Conservation (phyloP, 1,140 invertebrate species). For the Drosophila mauritiana region DNA sequence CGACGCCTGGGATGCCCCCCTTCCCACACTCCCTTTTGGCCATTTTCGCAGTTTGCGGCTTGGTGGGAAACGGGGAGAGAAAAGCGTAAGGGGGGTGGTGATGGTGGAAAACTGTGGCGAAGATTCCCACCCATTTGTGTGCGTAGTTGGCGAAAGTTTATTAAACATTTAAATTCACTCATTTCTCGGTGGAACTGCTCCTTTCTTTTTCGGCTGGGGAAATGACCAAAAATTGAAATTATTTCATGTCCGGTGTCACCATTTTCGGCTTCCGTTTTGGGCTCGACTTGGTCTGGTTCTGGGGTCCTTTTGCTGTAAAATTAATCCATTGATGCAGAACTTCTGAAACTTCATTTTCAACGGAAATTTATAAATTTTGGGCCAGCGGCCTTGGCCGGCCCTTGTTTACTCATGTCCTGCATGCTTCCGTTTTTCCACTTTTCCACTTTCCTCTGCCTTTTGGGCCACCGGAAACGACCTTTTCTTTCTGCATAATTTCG, state of each 20-base stretch:
- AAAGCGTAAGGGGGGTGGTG: neutral
- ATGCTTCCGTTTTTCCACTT: slow-evolving; percentile 39
- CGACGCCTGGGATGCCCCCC: slow-evolving; percentile 59
- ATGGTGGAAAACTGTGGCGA: slow-evolving; percentile 12
- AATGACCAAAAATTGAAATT: slow-evolving; percentile 81
- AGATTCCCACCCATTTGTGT: slow-evolving; percentile 31
- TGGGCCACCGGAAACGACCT: slow-evolving; percentile 1
- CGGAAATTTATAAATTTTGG: slow-evolving; percentile 68
- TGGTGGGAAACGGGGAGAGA: slow-evolving; percentile 21
- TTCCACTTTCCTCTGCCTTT: slow-evolving; percentile 4
- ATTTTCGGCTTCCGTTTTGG: slow-evolving; percentile 61
- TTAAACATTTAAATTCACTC: slow-evolving; percentile 81
- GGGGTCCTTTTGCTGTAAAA: slow-evolving; percentile 51
- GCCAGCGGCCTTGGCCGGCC: slow-evolving; percentile 41
- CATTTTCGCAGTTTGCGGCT: slow-evolving; percentile 72
- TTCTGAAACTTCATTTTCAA: slow-evolving; percentile 49
- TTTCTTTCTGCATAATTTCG: slow-evolving; percentile 42
- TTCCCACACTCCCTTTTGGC: slow-evolving; percentile 28
- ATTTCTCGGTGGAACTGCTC: slow-evolving; percentile 56
- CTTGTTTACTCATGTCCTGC: slow-evolving; percentile 46
- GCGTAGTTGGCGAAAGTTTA: slow-evolving; percentile 69
- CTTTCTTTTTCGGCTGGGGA: slow-evolving; percentile 49
- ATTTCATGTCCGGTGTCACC: slow-evolving; percentile 80
- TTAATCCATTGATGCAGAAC: slow-evolving; percentile 71
- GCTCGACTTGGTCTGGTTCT: neutral